Base-by-base conservation (phyloP, 2,888 invertebrate genomes). In the Cremastobaeus sp. region DNA sequence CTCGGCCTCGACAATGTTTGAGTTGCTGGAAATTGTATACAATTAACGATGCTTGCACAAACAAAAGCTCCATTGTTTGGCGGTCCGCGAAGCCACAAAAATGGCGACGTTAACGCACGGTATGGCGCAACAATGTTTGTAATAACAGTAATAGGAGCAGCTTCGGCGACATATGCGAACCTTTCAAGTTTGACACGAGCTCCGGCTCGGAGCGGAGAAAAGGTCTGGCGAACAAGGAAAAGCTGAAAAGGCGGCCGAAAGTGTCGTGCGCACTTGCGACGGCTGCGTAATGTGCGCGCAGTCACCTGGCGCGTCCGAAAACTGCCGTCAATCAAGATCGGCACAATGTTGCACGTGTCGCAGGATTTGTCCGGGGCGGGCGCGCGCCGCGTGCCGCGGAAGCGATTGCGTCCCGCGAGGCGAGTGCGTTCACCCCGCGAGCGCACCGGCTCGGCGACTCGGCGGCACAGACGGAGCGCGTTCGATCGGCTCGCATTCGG, bases 311-410 rank as follows among this genome's bases (percentile, higher is more conserved):
- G 66, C 54, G 43, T 14, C 48, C 43, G 20, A 66, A 60, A 60
- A 48, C 37, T 50, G 35, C 60, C 52, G 72, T 66, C 72, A 66
- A 73, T 66, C 66, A 73, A 73, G 62, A 70, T 25, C 62, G 25
- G 41, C 57, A 62, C 70, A 62, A 62, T 62, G 62, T 62, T 70
- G 70, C 70, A 62, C 62, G 70, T 70, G 70, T 70, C 70, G 60
- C 54, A 20, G 54, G 54, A 69, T 60, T 69, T 59, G 48, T 57
- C 59, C 62, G n/a, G n/a, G n/a, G n/a, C n/a, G n/a, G n/a, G n/a
- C 11, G 32, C 4, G 32, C 32, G 32, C 8, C 25, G 37, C 37
- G 15, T 21, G 41, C 20, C 14, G 55, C 30, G 30, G 8, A n/a
- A 6, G 11, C 9, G 15, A 47, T n/a, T n/a, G n/a, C n/a, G n/a